Evolutionary conservation across 1,140 invertebrate species (phyloP).

Genomic region (Heliothis virescens): DNA sequence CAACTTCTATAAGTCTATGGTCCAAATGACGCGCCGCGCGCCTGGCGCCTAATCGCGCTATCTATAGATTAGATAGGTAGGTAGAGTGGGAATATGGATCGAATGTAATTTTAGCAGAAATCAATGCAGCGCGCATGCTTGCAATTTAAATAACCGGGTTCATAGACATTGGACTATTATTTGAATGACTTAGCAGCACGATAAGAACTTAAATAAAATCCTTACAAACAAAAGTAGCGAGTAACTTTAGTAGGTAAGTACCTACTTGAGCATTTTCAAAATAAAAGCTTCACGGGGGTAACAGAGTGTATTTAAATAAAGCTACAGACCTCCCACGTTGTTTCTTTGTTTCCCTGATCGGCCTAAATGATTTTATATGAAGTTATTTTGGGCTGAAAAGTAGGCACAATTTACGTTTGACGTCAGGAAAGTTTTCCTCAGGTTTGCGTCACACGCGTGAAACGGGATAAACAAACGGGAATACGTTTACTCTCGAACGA

Average conservation of each 20-base stretch:
- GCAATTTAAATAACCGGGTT: neutral
- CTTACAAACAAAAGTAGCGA: neutral
- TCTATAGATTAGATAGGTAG: neutral
- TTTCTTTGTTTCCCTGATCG: neutral
- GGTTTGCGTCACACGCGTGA: neutral
- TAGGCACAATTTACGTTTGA: neutral
- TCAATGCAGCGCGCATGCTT: too few relatives aligned
- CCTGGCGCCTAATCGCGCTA: neutral
- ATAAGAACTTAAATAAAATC: neutral
- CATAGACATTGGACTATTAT: neutral
- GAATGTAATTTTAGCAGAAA: neutral
- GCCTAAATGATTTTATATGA: neutral
- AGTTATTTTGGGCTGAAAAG: slow-evolving; percentile 21
- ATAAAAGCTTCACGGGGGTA: slow-evolving; percentile 14
- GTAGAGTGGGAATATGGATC: neutral
- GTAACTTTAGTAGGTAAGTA: too few relatives aligned
- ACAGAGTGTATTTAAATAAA: neutral
- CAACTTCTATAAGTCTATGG: slow-evolving; percentile 32
- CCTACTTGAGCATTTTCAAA: too few relatives aligned
- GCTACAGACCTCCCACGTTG: slow-evolving; percentile 15
- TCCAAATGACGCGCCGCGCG: slow-evolving; percentile 16
- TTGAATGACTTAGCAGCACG: neutral
- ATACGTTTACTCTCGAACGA: neutral
- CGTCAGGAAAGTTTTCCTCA: neutral
- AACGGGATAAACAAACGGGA: too few relatives aligned